Percentiles rank a stretch among this genome's conserved stretches.
Conservation (phyloP, 2,113 vertebrate species). For the Bambusicola thoracicus region DNA sequence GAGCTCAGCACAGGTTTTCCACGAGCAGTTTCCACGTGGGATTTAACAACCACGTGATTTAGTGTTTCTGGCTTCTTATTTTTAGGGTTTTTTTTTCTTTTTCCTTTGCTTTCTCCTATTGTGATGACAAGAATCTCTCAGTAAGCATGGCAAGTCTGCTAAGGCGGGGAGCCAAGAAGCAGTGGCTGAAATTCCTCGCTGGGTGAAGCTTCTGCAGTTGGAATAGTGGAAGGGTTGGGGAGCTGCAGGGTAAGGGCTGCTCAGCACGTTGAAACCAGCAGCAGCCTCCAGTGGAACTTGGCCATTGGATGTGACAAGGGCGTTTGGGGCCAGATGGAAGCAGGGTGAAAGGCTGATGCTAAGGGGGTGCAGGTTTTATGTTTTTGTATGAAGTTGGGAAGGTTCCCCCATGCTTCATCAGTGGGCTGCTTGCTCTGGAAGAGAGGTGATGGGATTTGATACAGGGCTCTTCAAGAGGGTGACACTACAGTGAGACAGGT, state of each 20-base stretch:
- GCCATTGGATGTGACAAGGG: background rate
- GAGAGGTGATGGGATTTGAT: background rate
- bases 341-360: background rate
- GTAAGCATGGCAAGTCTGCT: background rate
- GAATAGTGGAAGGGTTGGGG: background rate
- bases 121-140: background rate
- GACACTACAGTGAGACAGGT: background rate
- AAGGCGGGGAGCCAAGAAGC: background rate
- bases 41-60: background rate
- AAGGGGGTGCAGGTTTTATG: background rate
- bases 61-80: background rate
- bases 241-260: background rate
- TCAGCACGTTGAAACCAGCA: background rate
- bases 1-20: background rate
- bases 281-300: background rate
- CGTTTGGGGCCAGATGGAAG: background rate
- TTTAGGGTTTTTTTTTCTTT: background rate
- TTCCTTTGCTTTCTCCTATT: background rate
- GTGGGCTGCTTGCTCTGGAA: background rate
- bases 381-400: background rate
- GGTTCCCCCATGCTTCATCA: background rate
- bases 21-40: background rate
- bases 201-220: rapidly evolving
- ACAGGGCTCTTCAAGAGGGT: background rate
- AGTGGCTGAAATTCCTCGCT: background rate